These are phyloP conservation scores for Epistrophe grossulariae DNA, from an alignment of 2,888 invertebrate genomes.

Conservation along the genomic window DNA sequence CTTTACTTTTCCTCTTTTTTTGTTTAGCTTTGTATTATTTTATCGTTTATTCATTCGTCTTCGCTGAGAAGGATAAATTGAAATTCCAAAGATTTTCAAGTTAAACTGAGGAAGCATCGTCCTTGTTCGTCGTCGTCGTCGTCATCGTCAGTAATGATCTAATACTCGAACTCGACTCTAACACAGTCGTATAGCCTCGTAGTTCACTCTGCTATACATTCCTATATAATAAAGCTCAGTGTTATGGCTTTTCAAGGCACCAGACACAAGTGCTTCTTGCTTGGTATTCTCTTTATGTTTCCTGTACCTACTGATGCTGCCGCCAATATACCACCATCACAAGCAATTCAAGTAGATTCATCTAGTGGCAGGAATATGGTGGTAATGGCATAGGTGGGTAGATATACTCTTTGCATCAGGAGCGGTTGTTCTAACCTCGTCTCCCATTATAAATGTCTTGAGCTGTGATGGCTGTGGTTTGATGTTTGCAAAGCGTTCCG, in stretches of 20 bases:
- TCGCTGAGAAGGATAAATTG: slow-evolving; percentile 60
- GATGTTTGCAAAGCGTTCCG: slow-evolving; percentile 61
- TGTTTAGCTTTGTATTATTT: slow-evolving; percentile 46
- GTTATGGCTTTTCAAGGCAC: slow-evolving; percentile 67
- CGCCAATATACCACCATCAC: slow-evolving; percentile 23
- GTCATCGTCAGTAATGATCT: slow-evolving; percentile 66
- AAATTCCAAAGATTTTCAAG: slow-evolving; percentile 71
- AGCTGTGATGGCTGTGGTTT: slow-evolving; percentile 74
- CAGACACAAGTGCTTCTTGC: slow-evolving; percentile 57
- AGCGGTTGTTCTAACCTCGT: slow-evolving; percentile 52
- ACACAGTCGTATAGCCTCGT: slow-evolving; percentile 29
- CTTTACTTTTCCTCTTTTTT: not conserved
- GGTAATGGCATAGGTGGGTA: not conserved
- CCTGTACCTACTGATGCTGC: slow-evolving; percentile 1
- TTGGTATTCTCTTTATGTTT: slow-evolving; percentile 63
- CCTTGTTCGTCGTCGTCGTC: slow-evolving; percentile 31
- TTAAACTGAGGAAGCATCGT: slow-evolving; percentile 49
- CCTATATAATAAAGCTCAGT: slow-evolving; percentile 44
- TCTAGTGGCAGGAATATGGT: slow-evolving; percentile 46
- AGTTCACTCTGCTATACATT: slow-evolving; percentile 41
- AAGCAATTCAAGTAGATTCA: slow-evolving; percentile 61
- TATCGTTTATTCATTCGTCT: slow-evolving; percentile 70
- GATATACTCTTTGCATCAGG: not conserved
- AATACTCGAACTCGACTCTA: slow-evolving; percentile 56
- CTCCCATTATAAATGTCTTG: slow-evolving; percentile 69